These are phyloP conservation scores for Poecilia wingei DNA, from an alignment of 2,797 vertebrate genomes.

Conservation along the genomic window DNA sequence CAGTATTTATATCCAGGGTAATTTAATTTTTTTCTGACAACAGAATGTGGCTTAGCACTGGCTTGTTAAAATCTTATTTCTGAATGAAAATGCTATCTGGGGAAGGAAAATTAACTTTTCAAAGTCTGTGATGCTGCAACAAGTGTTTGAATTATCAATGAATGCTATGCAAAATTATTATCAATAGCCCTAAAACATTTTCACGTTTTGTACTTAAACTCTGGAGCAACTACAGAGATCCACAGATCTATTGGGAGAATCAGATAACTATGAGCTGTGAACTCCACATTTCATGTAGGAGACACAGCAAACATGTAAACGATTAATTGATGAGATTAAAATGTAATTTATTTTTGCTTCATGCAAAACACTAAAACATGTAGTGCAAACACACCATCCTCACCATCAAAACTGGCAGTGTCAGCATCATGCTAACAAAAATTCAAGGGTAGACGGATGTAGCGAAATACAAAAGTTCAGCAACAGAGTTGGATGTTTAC, in stretches of 20 bases:
- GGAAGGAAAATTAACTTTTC: background rate
- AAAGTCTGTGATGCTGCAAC: background rate
- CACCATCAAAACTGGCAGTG: background rate
- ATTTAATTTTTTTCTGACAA: background rate
- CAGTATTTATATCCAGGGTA: background rate
- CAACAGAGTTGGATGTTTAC: background rate
- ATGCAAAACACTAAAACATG: background rate
- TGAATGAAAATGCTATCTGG: background rate
- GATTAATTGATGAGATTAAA: background rate
- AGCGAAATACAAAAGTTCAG: background rate
- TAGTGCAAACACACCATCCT: background rate
- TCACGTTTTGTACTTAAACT: background rate
- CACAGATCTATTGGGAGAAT: background rate
- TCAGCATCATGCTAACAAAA: background rate
- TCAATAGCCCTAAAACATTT: background rate
- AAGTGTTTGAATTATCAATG: background rate
- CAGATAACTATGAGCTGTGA: background rate
- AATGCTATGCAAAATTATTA: background rate
- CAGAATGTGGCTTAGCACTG: background rate
- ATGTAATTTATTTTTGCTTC: background rate
- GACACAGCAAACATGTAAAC: background rate
- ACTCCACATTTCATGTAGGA: background rate
- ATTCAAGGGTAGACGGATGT: background rate
- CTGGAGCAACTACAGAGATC: background rate
- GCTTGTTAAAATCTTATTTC: background rate